Evolutionary conservation across 2,888 invertebrate species (phyloP), one percentile per base, ranked within the genome.

Genomic region (Sminthurinus aureus): DNA sequence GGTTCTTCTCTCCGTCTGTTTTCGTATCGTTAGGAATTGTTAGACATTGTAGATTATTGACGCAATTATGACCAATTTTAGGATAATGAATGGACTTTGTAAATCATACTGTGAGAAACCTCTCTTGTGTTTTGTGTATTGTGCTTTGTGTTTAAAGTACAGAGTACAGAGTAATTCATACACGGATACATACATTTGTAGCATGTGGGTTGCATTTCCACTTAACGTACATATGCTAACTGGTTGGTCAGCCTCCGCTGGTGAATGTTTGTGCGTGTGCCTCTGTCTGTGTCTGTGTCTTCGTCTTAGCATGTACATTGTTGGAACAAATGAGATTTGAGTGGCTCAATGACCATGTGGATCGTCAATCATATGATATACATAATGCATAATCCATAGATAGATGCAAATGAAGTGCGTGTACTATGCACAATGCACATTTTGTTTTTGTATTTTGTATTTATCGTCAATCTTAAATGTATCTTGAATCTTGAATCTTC

Each of bases 41-140:
- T 38, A 38, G 38, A 38, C 38, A 38, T 38, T 38, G 38, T 38
- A 38, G 51, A 82, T 84, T 82, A 84, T 84, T 82, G 82, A 79
- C 76, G 82, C 83, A 84, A 84, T 84, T 84, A 84, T 84, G 79
- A 69, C 79, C 84, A 82, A 83, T 84, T 84, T 84, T 82, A 75
- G 84, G 84, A 58, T 82, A 82, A 84, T 79, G 82, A 84, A 82
- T 83, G 80, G 58, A 80, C 58, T 79, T 79, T 58, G 83, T 83
- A 84, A 84, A 83, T 84, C 82, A 84, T 84, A 38, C 50, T 69
- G 69, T 38, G 69, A 79, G 38, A 69, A 79, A 51, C 20, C 24
- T 80, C 66, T 66, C 18, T 24, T 15, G n/a, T n/a, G n/a, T n/a
- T n/a, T n/a, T n/a, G n/a, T n/a, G n/a, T n/a, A n/a, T 26, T 71